Evolutionary conservation across 2,888 invertebrate species (phyloP), one percentile per base, ranked within the genome.

Genomic region (Saturnia pavonia): DNA sequence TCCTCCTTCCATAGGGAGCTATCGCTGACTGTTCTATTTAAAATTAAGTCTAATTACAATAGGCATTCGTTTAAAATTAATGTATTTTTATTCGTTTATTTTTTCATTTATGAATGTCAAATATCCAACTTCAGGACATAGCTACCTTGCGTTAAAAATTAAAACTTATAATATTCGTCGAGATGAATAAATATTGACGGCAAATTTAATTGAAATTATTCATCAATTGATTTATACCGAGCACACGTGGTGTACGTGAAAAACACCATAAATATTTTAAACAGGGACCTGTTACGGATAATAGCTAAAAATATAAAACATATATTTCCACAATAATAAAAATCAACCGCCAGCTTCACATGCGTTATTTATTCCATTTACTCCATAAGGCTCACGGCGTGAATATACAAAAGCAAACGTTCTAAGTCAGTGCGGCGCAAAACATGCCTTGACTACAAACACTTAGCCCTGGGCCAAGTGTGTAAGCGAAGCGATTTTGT

Each of bases 371-470:
- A 60, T 65, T n/a, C 40, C 34, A 65, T 40, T 34, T 65, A 65
- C 40, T 40, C 65, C 65, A 65, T 19, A 40, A 65, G 65, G 40
- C 40, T 7, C 65, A 65, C 65, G n/a, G 65, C 65, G 65, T 65
- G 65, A 65, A 65, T 40, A n/a, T 65, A 65, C 19, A 40, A 65
- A 65, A 65, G 40, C 9, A 65, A 65, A 65, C 40, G 65, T 65
- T 40, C 65, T 19, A 65, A 65, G 65, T 40, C 34, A 40, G 40
- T 27, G 27, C 34, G 34, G 63, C 34, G 16, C 34, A 25, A 27
- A 65, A 40, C 65, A 40, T 65, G 65, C 40, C 65, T 19, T 40
- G 40, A 65, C 40, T 40, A n/a, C 65, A 65, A 65, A 65, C 65
- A 65, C 57, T 60, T 60, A 65, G 11, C 9, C 65, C n/a, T 40